Conservation (phyloP, 2,797 vertebrate species). For the Amblyraja radiata region DNA sequence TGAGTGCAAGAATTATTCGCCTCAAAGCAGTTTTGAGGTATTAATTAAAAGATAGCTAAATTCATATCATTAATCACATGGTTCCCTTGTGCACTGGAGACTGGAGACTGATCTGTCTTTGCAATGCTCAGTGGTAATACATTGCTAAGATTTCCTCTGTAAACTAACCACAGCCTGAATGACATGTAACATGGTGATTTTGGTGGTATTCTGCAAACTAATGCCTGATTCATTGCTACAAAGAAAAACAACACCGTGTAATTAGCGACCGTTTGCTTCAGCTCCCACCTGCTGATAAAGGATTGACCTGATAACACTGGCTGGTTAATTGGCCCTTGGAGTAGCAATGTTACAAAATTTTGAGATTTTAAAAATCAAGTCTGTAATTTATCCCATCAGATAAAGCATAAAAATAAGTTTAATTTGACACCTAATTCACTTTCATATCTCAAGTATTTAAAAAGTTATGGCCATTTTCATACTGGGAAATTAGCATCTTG, state of each 20-base stretch:
- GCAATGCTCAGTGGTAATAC: neutral
- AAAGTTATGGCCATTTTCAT: too few species aligned
- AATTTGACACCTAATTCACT: too few species aligned
- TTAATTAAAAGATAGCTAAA: neutral
- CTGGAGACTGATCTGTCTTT: neutral
- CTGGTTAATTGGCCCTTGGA: neutral
- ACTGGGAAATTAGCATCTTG: too few species aligned
- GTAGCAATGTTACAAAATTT: too few species aligned
- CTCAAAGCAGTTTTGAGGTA: neutral
- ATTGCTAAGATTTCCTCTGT: neutral
- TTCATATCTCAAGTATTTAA: too few species aligned
- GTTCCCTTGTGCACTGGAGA: neutral
- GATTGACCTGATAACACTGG: neutral
- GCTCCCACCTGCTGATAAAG: neutral
- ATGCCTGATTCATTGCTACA: neutral
- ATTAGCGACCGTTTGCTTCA: neutral
- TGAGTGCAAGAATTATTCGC: neutral
- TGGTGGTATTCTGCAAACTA: neutral
- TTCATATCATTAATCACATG: neutral
- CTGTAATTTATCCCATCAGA: too few species aligned
- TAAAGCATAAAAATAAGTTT: too few species aligned
- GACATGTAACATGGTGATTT: neutral
- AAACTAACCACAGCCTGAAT: neutral
- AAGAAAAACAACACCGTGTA: neutral
- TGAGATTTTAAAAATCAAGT: too few species aligned